A percentile compares a stretch with the other conserved stretches of the same genome.
Conservation (phyloP, 2,113 vertebrate genomes). For the Struthidea cinerea region DNA sequence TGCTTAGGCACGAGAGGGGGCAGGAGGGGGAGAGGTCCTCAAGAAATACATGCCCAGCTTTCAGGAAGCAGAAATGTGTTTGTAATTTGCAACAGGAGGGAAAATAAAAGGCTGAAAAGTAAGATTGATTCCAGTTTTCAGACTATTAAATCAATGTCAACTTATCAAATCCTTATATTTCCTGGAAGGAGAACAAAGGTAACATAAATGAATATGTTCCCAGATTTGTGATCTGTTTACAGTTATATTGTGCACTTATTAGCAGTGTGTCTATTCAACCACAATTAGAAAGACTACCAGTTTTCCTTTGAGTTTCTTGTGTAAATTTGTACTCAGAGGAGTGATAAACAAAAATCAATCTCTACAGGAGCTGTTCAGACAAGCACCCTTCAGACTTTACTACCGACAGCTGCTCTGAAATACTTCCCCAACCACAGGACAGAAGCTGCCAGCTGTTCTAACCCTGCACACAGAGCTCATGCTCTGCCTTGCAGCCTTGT, state of each 20-base stretch:
- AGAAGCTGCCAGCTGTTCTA: constrained; percentile 6
- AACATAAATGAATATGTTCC: constrained; percentile 42
- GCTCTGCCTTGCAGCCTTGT: background rate
- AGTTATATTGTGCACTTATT: constrained; percentile 61
- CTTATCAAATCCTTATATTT: constrained; percentile 62
- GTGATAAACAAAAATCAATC: constrained; percentile 51
- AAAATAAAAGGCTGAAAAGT: constrained; percentile 58
- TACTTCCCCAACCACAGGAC: constrained; percentile 8
- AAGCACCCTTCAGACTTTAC: constrained; percentile 48
- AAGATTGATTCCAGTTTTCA: constrained; percentile 60
- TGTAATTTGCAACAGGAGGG: constrained; percentile 69
- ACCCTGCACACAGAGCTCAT: background rate
- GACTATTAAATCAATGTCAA: constrained; percentile 68
- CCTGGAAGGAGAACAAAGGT: constrained; percentile 58
- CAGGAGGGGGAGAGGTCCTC: background rate
- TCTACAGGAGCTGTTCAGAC: constrained; percentile 35
- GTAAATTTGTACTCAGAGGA: constrained; percentile 50
- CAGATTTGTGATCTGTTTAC: constrained; percentile 66
- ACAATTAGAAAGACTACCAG: constrained; percentile 33
- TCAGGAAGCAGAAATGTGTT: constrained; percentile 67
- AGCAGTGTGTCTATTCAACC: constrained; percentile 44
- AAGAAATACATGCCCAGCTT: constrained; percentile 3
- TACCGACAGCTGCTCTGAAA: constrained; percentile 44
- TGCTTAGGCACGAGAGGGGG: constrained; percentile 23
- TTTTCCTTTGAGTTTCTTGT: constrained; percentile 31